Conservation (phyloP, 2,888 invertebrate genomes). For the Smittia aterrima region DNA sequence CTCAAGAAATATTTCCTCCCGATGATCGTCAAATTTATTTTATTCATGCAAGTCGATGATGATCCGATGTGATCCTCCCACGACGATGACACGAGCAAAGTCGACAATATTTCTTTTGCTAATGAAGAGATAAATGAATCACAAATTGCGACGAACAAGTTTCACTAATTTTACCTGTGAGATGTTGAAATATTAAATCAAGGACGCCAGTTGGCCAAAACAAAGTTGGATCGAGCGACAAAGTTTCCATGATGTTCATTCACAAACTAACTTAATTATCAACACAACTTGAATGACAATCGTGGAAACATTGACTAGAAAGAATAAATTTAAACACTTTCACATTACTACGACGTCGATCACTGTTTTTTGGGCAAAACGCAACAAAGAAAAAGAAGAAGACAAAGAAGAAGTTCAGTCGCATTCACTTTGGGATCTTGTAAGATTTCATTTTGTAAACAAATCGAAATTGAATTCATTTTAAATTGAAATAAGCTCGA, state of each 20-base stretch:
- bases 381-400: neutral
- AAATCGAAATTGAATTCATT: neutral
- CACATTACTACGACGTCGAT: no score
- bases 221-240: no score
- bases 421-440: neutral
- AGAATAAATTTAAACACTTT: no score
- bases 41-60: neutral
- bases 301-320: no score
- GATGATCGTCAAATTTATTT: neutral
- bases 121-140: neutral
- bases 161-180: no score
- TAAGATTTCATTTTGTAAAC: neutral
- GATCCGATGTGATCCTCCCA: neutral
- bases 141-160: neutral
- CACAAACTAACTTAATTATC: no score
- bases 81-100: neutral
- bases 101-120: neutral
- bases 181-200: no score
- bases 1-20: neutral
- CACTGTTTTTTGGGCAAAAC: no score
- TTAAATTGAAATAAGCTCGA: neutral
- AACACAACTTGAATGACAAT: no score
- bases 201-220: no score
- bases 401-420: neutral
- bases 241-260: no score